A percentile compares a stretch with the other conserved stretches of the same genome.
Evolutionary conservation across 2,113 vertebrate genomes (phyloP).

Genomic region (Petromus typicus): DNA sequence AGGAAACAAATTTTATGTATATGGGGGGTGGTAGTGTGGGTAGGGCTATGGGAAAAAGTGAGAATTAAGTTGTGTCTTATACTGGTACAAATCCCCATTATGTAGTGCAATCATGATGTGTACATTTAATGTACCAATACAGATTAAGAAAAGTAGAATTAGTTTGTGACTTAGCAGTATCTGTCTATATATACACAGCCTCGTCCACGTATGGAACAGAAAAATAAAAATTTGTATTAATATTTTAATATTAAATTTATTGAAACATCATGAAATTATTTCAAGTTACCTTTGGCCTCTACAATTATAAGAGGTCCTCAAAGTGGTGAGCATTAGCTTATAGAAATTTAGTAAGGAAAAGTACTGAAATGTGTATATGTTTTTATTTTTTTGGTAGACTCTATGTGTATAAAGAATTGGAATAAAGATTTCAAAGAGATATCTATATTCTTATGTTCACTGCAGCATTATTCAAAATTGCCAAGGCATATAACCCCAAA

Average conservation of each 20-base stretch:
- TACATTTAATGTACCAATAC: too few relatives aligned
- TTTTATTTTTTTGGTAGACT: not conserved
- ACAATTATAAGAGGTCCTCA: not conserved
- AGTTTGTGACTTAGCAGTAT: not conserved
- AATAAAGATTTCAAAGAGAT: not conserved
- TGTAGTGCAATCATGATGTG: too few relatives aligned
- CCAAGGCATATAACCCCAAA: not conserved
- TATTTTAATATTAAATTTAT: not conserved
- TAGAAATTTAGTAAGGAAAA: not conserved
- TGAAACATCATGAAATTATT: not conserved
- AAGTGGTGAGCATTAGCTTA: not conserved
- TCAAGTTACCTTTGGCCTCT: not conserved
- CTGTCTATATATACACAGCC: not conserved
- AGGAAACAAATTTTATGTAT: too few relatives aligned
- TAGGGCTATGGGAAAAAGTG: too few relatives aligned
- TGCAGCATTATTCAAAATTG: not conserved
- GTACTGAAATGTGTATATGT: not conserved
- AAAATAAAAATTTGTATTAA: not conserved
- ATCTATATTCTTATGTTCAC: not conserved
- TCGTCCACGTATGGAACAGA: not conserved
- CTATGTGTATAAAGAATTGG: not conserved
- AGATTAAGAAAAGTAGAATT: too few relatives aligned
- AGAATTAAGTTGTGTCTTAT: too few relatives aligned
- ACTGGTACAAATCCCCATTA: too few relatives aligned
- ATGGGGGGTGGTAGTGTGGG: too few relatives aligned